Evolutionary conservation across 2,888 invertebrate species (phyloP).

Genomic region (Vanessa cardui): DNA sequence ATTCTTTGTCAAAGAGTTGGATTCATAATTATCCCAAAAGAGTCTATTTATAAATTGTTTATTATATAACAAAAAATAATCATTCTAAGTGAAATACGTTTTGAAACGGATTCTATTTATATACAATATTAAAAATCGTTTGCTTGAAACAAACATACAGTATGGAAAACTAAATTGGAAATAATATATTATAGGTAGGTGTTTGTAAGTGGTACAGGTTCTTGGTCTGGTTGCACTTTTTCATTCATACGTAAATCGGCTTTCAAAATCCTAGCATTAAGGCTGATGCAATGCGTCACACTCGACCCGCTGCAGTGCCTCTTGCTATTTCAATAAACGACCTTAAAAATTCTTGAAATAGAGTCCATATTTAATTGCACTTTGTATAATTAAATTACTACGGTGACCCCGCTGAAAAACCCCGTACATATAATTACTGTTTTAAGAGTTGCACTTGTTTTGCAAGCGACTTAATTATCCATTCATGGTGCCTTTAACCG

Average conservation of each 20-base stretch:
- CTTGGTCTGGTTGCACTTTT: slow-evolving; percentile 23
- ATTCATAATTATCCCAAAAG: too few species aligned
- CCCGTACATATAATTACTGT: slow-evolving; percentile 26
- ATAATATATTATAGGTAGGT: not conserved
- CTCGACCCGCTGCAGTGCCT: slow-evolving; percentile 47
- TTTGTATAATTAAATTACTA: slow-evolving; percentile 39
- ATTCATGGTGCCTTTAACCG: not conserved
- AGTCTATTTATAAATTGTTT: too few species aligned
- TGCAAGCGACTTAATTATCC: slow-evolving; percentile 10
- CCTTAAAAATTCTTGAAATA: slow-evolving; percentile 39
- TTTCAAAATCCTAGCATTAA: slow-evolving; percentile 34
- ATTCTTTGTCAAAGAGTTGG: too few species aligned
- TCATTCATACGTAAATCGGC: slow-evolving; percentile 34
- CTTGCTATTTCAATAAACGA: slow-evolving; percentile 40
- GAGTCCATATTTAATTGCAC: slow-evolving; percentile 40
- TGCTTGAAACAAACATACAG: too few species aligned
- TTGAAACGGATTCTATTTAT: too few species aligned
- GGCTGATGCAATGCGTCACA: slow-evolving; percentile 53
- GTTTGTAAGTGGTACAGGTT: slow-evolving; percentile 6
- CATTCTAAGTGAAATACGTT: too few species aligned
- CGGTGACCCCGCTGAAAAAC: slow-evolving; percentile 27
- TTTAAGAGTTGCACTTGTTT: slow-evolving; percentile 21
- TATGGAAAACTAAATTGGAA: not conserved
- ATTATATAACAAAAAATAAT: too few species aligned
- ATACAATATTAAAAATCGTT: too few species aligned